Percentiles rank a stretch among this genome's conserved stretches.
Evolutionary conservation across 2,113 vertebrate species (phyloP).

Genomic region (Protobothrops mucrosquamatus): DNA sequence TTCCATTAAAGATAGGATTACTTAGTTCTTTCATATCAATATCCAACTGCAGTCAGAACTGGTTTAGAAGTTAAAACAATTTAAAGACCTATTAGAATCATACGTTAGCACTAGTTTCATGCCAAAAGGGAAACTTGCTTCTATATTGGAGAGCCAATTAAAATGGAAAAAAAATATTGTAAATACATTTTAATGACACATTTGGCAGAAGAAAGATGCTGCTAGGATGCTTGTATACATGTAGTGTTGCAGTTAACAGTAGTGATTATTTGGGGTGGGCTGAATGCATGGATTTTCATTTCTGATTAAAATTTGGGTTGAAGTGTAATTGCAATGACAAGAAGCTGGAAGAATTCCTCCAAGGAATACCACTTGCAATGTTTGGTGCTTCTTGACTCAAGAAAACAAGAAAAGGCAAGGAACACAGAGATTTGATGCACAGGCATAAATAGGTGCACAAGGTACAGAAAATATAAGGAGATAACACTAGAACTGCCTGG

Average conservation of each 20-base stretch:
- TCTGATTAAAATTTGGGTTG: slow-evolving; percentile 10
- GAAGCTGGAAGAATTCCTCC: neutral
- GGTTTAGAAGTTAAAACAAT: too few relatives aligned
- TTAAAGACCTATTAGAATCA: neutral
- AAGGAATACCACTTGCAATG: too few relatives aligned
- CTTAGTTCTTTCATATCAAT: too few relatives aligned
- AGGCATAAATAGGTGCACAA: neutral
- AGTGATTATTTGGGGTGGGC: neutral
- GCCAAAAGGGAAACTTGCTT: neutral
- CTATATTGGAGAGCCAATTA: neutral
- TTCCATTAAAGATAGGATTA: too few relatives aligned
- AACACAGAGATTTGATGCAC: too few relatives aligned
- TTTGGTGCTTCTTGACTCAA: too few relatives aligned
- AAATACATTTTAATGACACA: neutral
- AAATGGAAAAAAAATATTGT: neutral
- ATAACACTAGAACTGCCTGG: too few relatives aligned
- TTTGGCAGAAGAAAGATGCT: neutral
- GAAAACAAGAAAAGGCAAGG: too few relatives aligned
- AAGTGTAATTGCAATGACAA: neutral
- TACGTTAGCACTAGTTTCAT: neutral
- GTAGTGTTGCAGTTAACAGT: neutral
- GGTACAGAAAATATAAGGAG: too few relatives aligned
- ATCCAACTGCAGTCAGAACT: too few relatives aligned
- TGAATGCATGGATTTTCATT: neutral
- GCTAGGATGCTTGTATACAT: neutral